Base-by-base conservation (phyloP, 2,113 vertebrate genomes). In the Holacanthus passer region DNA sequence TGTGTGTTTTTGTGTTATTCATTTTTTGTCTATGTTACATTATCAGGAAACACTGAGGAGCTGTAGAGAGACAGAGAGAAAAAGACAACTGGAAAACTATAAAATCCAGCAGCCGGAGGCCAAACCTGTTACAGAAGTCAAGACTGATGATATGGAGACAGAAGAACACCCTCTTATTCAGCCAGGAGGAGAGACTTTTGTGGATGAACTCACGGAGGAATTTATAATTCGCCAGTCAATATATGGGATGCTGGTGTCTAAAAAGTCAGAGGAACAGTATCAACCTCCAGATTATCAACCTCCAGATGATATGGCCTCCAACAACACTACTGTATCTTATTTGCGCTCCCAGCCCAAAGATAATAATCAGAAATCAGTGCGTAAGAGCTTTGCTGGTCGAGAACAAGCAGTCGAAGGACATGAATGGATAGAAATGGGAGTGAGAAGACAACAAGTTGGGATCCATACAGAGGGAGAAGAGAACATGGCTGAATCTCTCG, bases 21-120 rank as follows among this genome's bases (percentile, higher is more conserved):
- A 24, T 73, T 74, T 72, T 13, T 7, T 37, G 5, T 47, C 3
- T 65, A 2, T 47, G 10, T 87, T 45, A 67, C 12, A 1, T 89
- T 74, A 22, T 45, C 85, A 96, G 95, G 80, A 82, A 55, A 84
- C 67, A 5, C 88, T 96, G 79, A 76, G 47, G n/a, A 53, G 24
- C 13, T 66, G 92, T 82, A 91, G 94, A 75, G 76, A 82, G 31
- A 75, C 20, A 3, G 92, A 94, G 70, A 76, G 4, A 16, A 75
- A 68, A 63, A 88, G 78, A 81, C 85, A 55, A 48, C 22, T 82
- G 50, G 58, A 88, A 53, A 81, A 79, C 27, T 84, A 71, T 60
- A 86, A 63, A 84, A 48, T 37, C 27, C 78, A 37, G 56, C 50
- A 67, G 53, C 22, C 4, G 32, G 81, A 88, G 20, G 50, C 73